These are phyloP conservation scores for Drosophila pegasa DNA, from an alignment of 2,888 invertebrate genomes.

Conservation along the genomic window DNA sequence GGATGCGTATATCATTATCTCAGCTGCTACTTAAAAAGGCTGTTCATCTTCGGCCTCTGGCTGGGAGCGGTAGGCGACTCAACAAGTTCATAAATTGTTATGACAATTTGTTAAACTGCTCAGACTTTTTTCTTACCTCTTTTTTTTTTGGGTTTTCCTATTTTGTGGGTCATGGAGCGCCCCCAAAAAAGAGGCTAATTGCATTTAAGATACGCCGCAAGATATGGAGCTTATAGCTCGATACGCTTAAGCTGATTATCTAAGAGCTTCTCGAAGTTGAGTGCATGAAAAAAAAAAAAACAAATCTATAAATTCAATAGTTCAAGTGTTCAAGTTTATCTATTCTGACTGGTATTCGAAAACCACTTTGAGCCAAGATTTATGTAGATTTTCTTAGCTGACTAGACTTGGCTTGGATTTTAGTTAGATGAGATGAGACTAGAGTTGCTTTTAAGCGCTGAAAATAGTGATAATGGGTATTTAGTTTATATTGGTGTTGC, in stretches of 20 bases:
- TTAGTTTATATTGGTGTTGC: background rate
- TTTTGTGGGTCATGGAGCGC: conserved; percentile 23
- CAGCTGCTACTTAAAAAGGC: conserved; percentile 10
- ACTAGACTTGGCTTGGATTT: background rate
- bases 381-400: background rate
- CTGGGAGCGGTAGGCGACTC: conserved; percentile 17
- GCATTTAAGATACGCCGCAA: background rate
- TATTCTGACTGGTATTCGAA: background rate
- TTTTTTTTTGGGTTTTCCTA: background rate
- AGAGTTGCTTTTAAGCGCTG: background rate
- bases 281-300: background rate
- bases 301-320: background rate
- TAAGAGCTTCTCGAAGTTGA: background rate
- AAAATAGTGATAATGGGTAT: background rate
- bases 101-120: conserved; percentile 53
- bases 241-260: conserved; percentile 6
- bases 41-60: conserved; percentile 26
- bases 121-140: background rate
- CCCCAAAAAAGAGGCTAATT: conserved; percentile 35
- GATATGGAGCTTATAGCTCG: conserved; percentile 2
- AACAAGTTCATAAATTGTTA: conserved; percentile 66
- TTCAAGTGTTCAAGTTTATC: background rate
- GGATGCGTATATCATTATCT: conserved; percentile 35
- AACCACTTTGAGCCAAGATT: background rate
- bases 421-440: conserved; percentile 1